phyloP scores from a whole-genome alignment of 2,888 invertebrate genomes.

The Zygaena filipendulae region DNA sequence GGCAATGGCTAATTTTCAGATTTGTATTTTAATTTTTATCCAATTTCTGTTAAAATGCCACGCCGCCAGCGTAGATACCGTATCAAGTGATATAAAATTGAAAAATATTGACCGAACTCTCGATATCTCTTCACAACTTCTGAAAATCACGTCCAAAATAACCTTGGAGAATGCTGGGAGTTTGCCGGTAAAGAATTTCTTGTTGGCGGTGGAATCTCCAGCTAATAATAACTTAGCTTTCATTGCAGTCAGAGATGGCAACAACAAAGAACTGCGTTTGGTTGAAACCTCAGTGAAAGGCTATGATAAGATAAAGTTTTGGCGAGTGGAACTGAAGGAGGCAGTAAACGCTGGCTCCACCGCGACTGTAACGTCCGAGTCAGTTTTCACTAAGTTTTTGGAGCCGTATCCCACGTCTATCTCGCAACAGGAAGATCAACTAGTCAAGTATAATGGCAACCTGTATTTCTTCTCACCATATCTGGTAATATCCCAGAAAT shows the following conservation, averaged over 20 bases:
- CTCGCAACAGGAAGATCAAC: constrained; percentile 92
- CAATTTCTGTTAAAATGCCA: constrained; percentile 33
- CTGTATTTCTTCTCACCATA: constrained; percentile 89
- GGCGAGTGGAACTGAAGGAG: constrained; percentile 71
- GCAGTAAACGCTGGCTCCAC: constrained; percentile 69
- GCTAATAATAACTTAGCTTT: constrained; percentile 76
- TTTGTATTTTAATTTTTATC: constrained; percentile 40
- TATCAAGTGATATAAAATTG: constrained; percentile 71
- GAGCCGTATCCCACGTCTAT: constrained; percentile 89
- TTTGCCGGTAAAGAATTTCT: constrained; percentile 74
- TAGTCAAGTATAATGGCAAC: constrained; percentile 88
- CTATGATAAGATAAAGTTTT: constrained; percentile 58
- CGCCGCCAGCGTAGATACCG: constrained; percentile 41
- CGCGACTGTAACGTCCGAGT: constrained; percentile 73
- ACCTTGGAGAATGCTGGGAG: constrained; percentile 87
- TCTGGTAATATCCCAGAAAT: constrained; percentile 81
- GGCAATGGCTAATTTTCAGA: constrained; percentile 48
- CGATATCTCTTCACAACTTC: constrained; percentile 89
- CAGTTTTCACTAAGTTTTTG: constrained; percentile 80
- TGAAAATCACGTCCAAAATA: constrained; percentile 83
- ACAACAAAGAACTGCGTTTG: constrained; percentile 67
- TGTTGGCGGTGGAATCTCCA: constrained; percentile 75
- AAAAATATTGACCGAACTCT: constrained; percentile 88
- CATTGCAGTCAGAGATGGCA: constrained; percentile 75
- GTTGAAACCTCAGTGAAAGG: constrained; percentile 62